Evolutionary conservation across 1,140 invertebrate species (phyloP).

Genomic region (Cotesia typhae): DNA sequence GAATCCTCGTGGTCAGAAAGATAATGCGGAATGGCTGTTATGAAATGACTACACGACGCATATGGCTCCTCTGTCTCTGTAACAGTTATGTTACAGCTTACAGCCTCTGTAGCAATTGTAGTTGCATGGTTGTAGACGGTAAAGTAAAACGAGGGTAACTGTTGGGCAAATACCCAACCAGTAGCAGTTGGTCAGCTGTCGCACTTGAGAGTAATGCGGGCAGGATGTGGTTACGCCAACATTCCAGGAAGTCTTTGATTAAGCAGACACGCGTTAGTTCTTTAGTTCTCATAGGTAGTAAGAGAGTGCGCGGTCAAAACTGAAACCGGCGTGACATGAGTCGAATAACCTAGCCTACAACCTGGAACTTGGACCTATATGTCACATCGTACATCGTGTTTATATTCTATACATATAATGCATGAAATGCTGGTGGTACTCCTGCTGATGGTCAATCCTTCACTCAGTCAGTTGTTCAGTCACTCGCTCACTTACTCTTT

Average conservation of each 20-base stretch:
- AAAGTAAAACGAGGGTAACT: background rate
- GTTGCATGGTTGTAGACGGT: background rate
- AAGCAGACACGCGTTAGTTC: slow-evolving; percentile 33
- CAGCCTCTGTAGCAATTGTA: slow-evolving; percentile 12
- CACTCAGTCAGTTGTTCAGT: no score
- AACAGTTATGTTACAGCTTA: background rate
- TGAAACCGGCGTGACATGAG: slow-evolving; percentile 34
- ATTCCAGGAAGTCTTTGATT: slow-evolving; percentile 39
- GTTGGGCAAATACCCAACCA: slow-evolving; percentile 19
- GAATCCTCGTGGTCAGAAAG: slow-evolving; percentile 25
- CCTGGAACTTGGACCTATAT: no score
- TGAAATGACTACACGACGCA: slow-evolving; percentile 30
- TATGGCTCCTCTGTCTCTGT: slow-evolving; percentile 7
- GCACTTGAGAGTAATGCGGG: slow-evolving; percentile 37
- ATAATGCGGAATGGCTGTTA: slow-evolving; percentile 33
- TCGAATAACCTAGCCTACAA: background rate
- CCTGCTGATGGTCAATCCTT: no score
- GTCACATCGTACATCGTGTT: no score
- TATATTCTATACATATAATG: no score
- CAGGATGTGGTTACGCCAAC: slow-evolving; percentile 33
- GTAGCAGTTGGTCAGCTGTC: slow-evolving; percentile 14
- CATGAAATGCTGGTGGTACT: no score
- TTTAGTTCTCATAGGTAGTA: slow-evolving; percentile 26
- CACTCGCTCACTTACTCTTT: no score
- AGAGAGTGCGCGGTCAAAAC: slow-evolving; percentile 33